Percentiles rank a stretch among this genome's conserved stretches.
phyloP scores from a whole-genome alignment of 2,888 invertebrate genomes.

The Athripsodes cinereus region DNA sequence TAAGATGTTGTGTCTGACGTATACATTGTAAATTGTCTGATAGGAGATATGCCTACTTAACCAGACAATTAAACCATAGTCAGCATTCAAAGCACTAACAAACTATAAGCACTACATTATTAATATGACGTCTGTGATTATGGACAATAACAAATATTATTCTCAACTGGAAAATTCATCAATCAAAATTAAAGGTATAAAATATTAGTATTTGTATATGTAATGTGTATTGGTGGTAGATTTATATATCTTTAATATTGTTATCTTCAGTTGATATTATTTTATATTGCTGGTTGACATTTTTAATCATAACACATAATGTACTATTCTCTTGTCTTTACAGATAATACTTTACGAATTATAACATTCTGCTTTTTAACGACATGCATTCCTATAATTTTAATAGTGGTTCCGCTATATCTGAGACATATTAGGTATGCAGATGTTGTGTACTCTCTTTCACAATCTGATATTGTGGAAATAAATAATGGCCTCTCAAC shows the following conservation, averaged over 20 bases:
- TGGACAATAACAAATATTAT: neutral
- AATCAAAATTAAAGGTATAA: neutral
- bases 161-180: neutral
- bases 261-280: no score
- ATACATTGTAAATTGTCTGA: no score
- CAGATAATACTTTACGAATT: slow-evolving; percentile 37
- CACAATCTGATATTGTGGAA: slow-evolving; percentile 79
- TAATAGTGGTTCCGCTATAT: slow-evolving; percentile 73
- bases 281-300: no score
- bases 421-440: slow-evolving; percentile 70
- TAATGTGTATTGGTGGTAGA: neutral
- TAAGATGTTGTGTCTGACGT: no score
- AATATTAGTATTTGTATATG: neutral
- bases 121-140: no score
- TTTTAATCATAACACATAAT: no score
- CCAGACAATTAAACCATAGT: no score
- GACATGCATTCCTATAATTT: slow-evolving; percentile 64
- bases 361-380: slow-evolving; percentile 71
- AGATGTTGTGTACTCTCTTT: slow-evolving; percentile 70
- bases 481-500: slow-evolving; percentile 78
- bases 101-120: no score
- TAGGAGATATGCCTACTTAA: no score
- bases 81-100: no score
- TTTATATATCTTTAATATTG: no score
- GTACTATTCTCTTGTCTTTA: neutral